Base-by-base conservation (phyloP, 1,140 invertebrate species). In the Trypoxylus dichotomus region DNA sequence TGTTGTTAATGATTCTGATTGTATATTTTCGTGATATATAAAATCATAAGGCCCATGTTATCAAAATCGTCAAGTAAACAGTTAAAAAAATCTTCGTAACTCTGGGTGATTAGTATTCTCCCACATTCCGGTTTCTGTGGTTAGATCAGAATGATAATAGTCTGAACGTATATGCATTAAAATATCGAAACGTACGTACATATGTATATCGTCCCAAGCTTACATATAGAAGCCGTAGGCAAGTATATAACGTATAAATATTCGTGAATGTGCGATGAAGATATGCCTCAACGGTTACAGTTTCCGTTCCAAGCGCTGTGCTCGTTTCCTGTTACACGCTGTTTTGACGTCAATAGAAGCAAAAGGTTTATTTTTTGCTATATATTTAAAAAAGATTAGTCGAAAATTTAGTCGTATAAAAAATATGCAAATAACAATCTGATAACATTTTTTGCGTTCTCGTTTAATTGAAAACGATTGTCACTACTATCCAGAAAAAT, bases 211-310 rank as follows among this genome's bases (percentile, higher is more conserved):
- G 47, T 54, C 19, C 19, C 47, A 54, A 54, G 47, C 32, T 37
- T 43, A 43, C 42, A 43, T 15, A 43, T 43, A 8, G 42, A 43
- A 43, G 15, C 42, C 2, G 19, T 54, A 54, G 15, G 2, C 47
- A 54, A 54, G 47, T 54, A 7, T 54, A 54, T 54, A n/a, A 54
- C 7, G 47, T 54, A 54, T 54, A 54, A 54, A 54, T 54, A 54
- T 54, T 54, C 47, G 47, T 54, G 47, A 54, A 54, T 54, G 47
- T 54, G 32, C 32, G 32, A 54, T 54, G 47, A 19, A 54, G 47
- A 54, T 54, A 54, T 54, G 47, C 47, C 47, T 54, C 47, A 54
- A 54, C 47, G 47, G 47, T 54, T 54, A 54, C 47, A 54, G 47
- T 54, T 54, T 54, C 47, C 47, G 47, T 54, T 54, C 47, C 47